Conservation (phyloP, 2,888 invertebrate genomes). For the Eristalinus aeneus region DNA sequence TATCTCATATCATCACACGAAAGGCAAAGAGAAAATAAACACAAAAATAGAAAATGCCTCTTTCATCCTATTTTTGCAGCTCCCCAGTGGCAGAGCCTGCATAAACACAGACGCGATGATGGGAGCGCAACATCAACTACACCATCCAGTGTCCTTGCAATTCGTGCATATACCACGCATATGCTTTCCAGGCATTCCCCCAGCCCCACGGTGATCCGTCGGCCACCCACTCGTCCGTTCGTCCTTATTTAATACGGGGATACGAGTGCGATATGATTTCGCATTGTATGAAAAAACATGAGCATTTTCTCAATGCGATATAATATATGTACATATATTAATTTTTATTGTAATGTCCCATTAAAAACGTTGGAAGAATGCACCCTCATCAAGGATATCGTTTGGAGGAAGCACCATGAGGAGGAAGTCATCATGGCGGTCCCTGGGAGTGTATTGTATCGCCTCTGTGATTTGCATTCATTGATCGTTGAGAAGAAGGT, state of each 20-base stretch:
- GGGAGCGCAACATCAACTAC: conserved; percentile 17
- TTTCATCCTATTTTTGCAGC: not conserved
- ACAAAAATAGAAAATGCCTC: not conserved
- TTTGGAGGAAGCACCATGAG: conserved; percentile 2
- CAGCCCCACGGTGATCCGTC: not conserved
- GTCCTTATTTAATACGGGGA: conserved; percentile 2
- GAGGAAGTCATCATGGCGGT: conserved; percentile 1
- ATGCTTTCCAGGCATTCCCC: conserved; percentile 49
- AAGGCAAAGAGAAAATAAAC: not conserved
- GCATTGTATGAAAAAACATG: conserved; percentile 39
- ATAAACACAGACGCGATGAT: conserved; percentile 10
- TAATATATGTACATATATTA: conserved; percentile 30
- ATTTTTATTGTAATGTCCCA: conserved; percentile 53
- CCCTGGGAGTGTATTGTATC: not conserved
- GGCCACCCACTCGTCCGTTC: conserved; percentile 17
- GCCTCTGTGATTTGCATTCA: conserved; percentile 33
- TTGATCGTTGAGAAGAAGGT: conserved; percentile 38
- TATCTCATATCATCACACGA: conserved; percentile 12
- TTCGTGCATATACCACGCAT: conserved; percentile 46
- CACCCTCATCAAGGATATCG: conserved; percentile 41
- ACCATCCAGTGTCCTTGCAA: conserved; percentile 48
- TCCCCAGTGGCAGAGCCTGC: conserved; percentile 4
- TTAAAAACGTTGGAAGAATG: conserved; percentile 33
- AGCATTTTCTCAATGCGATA: conserved; percentile 43
- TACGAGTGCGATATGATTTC: conserved; percentile 11